Conservation (phyloP, 1,140 invertebrate genomes). For the Drosophila bifasciata region DNA sequence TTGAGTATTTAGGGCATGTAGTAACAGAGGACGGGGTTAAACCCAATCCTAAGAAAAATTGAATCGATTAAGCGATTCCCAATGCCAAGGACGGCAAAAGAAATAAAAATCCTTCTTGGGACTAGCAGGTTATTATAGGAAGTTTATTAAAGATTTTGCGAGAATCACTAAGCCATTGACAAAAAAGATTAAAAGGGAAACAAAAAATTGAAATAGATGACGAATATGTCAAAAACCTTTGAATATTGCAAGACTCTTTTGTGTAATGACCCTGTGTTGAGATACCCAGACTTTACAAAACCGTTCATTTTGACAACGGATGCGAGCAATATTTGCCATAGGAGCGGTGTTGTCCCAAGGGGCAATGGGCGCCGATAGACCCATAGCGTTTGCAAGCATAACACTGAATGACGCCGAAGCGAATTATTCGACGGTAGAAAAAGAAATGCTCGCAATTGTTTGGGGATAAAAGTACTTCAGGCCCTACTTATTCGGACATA, state of each 20-base stretch:
- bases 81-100: slow-evolving; percentile 33
- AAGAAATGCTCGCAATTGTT: background rate
- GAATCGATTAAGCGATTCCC: slow-evolving; percentile 52
- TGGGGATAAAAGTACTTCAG: slow-evolving; percentile 13
- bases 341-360: slow-evolving; percentile 43
- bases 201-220: background rate
- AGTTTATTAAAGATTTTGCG: slow-evolving; percentile 46
- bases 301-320: slow-evolving; percentile 41
- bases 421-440: too few species aligned
- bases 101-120: slow-evolving; percentile 61
- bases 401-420: too few species aligned
- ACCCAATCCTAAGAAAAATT: slow-evolving; percentile 45
- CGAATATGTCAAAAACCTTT: background rate
- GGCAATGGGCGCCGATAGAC: background rate
- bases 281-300: slow-evolving; percentile 51
- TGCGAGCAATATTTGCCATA: slow-evolving; percentile 40
- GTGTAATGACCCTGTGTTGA: slow-evolving; percentile 34
- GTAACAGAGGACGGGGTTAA: slow-evolving; percentile 56
- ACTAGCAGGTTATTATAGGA: slow-evolving; percentile 38
- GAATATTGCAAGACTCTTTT: slow-evolving; percentile 28
- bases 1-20: slow-evolving; percentile 58
- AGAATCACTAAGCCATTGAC: slow-evolving; percentile 38
- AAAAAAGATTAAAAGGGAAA: slow-evolving; percentile 21
- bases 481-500: slow-evolving; percentile 6
- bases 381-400: too few species aligned